Evolutionary conservation across 2,797 vertebrate genomes (phyloP).

Genomic region (Poecilia velifera): DNA sequence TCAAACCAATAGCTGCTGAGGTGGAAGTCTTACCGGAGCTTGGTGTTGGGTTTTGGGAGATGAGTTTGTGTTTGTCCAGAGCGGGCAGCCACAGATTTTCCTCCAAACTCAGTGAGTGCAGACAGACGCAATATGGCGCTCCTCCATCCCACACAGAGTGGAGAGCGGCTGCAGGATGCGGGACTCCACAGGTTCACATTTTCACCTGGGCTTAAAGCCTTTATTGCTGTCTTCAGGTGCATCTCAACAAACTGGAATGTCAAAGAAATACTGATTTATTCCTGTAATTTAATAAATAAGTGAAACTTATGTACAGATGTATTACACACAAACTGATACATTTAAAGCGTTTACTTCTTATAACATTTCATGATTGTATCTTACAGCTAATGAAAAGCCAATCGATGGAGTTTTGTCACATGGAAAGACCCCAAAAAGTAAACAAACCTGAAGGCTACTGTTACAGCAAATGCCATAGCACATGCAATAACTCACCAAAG

Average conservation of each 20-base stretch:
- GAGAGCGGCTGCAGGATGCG: background rate
- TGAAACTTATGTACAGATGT: background rate
- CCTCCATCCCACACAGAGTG: constrained; percentile 5
- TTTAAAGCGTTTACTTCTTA: background rate
- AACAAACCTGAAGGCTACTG: background rate
- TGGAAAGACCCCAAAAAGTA: background rate
- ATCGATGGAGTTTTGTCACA: background rate
- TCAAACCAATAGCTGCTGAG: background rate
- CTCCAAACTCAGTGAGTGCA: constrained; percentile 51
- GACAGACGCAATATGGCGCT: constrained; percentile 75
- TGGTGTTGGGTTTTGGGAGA: constrained; percentile 21
- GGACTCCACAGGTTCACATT: background rate
- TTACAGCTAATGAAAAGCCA: no score
- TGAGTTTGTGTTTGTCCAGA: background rate
- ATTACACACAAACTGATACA: background rate
- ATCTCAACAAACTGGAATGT: background rate
- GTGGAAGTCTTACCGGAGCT: constrained; percentile 54
- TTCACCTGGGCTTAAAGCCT: background rate
- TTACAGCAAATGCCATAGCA: background rate
- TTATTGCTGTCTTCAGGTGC: background rate
- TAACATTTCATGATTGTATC: background rate
- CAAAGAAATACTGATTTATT: background rate
- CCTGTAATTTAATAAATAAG: background rate
- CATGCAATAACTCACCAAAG: background rate
- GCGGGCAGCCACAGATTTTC: constrained; percentile 35